Base-by-base conservation (phyloP, 30 jellyfish, hydroid and myxozoan species). In the Calvadosia cruxmelitensis region DNA sequence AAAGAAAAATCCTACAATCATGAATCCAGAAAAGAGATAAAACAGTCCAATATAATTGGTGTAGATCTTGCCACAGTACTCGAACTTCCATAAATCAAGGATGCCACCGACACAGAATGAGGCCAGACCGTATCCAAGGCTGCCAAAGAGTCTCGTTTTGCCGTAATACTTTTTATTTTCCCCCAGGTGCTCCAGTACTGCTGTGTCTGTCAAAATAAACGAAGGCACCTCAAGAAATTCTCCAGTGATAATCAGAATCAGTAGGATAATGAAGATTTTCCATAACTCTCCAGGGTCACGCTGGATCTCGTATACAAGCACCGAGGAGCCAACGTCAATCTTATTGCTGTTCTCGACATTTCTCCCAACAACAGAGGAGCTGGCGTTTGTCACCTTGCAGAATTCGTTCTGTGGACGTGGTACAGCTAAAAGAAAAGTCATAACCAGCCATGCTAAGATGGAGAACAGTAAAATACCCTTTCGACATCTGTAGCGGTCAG, bases 151-250 rank as follows among this genome's bases (percentile, higher is more conserved):
- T 69, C 99, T 49, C 13, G 96, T 84, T 61, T 76, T 76, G 15
- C 99, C 99, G 65, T 92, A 92, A 68, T 72, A 82, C n/a, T 84
- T 64, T 52, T 79, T 75, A 25, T 75, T 66, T 35, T 92, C 95
- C 27, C 95, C 99, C 2, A 92, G 57, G 63, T 80, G 83, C 34
- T 92, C 96, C 68, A 92, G 74, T 69, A 92, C 30, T 24, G 96
- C 99, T 1, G 96, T 83, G 76, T 92, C 99, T 0, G 79, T 71
- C 99, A 92, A 73, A 2, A 85, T 83, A 52, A 92, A 85, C 23
- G 99, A 68, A 12, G 99, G 99, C 1, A 96, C 99, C 53, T 92
- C 99, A 35, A 92, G 71, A 67, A 92, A 92, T 68, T 92, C 99
- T 5, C 99, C 99, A 31, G 79, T 79, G 23, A 83, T 84, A 15